Evolutionary conservation across 2,113 vertebrate species (phyloP).

Genomic region (Trematocara zebra): DNA sequence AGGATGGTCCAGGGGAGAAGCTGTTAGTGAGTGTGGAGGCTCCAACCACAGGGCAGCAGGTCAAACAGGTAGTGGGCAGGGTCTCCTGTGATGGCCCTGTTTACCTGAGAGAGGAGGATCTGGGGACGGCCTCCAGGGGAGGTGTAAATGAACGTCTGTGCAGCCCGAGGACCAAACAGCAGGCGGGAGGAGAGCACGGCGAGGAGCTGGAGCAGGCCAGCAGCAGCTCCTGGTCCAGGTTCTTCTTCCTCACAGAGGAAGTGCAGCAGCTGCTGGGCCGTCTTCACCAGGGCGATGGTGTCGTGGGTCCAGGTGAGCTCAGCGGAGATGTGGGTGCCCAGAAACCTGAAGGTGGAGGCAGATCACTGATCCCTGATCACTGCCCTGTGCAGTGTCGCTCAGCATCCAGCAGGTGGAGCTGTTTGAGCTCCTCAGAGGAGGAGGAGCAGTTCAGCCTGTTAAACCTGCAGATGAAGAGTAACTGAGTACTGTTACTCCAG

Average conservation of each 20-base stretch:
- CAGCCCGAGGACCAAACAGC: background rate
- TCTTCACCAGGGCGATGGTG: background rate
- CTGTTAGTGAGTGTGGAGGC: background rate
- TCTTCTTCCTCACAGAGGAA: background rate
- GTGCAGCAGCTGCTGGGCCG: background rate
- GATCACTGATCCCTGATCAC: background rate
- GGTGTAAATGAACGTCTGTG: background rate
- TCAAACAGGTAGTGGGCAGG: background rate
- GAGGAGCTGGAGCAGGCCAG: background rate
- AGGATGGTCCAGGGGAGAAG: background rate
- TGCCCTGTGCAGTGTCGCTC: background rate
- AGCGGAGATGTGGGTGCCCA: background rate
- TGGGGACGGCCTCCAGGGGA: background rate
- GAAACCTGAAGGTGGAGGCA: background rate
- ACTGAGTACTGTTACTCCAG: background rate
- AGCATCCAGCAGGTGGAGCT: background rate
- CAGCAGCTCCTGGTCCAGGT: background rate
- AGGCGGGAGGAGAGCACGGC: background rate
- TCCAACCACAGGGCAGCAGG: background rate
- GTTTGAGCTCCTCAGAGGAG: background rate
- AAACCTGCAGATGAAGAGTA: background rate
- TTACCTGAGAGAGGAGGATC: background rate
- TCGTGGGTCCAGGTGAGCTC: background rate
- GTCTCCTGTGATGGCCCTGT: background rate
- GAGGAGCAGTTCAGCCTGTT: background rate